Conservation (phyloP, 1,140 invertebrate genomes). For the Aporrectodea caliginosa region DNA sequence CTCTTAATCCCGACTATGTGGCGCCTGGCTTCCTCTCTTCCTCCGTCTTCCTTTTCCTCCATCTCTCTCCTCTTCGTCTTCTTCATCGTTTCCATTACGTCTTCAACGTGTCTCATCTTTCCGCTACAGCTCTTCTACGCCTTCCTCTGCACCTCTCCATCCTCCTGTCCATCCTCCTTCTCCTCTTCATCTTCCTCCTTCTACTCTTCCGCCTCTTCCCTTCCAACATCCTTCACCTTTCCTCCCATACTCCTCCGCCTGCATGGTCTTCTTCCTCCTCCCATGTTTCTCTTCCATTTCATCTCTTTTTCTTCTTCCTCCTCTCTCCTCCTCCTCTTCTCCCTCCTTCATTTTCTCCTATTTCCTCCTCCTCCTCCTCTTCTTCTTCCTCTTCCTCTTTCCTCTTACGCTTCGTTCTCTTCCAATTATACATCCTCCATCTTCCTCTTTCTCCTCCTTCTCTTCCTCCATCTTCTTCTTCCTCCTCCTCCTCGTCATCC, state of each 20-base stretch:
- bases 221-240: not conserved
- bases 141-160: not conserved
- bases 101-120: not conserved
- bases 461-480: not conserved
- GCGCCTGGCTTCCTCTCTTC: not conserved
- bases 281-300: not conserved
- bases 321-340: not conserved
- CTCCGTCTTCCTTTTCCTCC: not conserved
- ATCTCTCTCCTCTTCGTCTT: not conserved
- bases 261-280: not conserved
- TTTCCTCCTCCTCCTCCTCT: not conserved
- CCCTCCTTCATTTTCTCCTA: not conserved
- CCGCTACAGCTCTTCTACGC: not conserved
- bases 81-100: not conserved
- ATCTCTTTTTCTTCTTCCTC: not conserved
- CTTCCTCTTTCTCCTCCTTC: not conserved
- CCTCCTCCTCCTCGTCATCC: not conserved
- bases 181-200: not conserved
- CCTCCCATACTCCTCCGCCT: not conserved
- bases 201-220: not conserved
- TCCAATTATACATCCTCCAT: no score
- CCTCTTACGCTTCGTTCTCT: not conserved
- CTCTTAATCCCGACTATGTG: no score
- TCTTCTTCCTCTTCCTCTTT: not conserved
- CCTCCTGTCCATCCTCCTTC: not conserved